phyloP scores from a whole-genome alignment of 2,113 vertebrate species.

The Conger conger region DNA sequence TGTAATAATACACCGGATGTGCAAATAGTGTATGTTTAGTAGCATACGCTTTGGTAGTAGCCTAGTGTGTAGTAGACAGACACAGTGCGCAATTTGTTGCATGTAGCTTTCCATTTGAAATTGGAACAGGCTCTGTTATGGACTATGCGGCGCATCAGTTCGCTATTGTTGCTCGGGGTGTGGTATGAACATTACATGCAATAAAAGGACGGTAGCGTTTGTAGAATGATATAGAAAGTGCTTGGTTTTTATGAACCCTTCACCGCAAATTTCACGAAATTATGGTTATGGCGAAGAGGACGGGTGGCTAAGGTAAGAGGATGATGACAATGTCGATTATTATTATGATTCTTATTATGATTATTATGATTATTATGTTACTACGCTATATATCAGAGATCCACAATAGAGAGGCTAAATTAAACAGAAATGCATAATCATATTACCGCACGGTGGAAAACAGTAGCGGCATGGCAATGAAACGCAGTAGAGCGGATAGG shows the following conservation, averaged over 20 bases:
- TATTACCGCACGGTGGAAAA: not conserved
- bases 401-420: not conserved
- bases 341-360: not conserved
- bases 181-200: not conserved
- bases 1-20: not conserved
- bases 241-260: not conserved
- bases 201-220: not conserved
- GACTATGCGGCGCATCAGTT: not conserved
- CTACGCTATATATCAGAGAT: not conserved
- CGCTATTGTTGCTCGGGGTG: not conserved
- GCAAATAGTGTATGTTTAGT: not conserved
- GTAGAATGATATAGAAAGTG: not conserved
- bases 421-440: not conserved
- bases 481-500: not conserved
- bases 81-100: not conserved
- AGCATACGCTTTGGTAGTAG: not conserved
- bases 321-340: not conserved
- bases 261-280: not conserved
- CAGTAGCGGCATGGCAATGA: not conserved
- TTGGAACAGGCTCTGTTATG: not conserved
- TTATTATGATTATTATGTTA: not conserved
- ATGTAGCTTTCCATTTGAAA: not conserved
- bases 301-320: not conserved
- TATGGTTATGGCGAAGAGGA: not conserved
- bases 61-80: not conserved